These are phyloP conservation scores for Synergus japonicus DNA, from an alignment of 2,888 invertebrate genomes.

Conservation along the genomic window DNA sequence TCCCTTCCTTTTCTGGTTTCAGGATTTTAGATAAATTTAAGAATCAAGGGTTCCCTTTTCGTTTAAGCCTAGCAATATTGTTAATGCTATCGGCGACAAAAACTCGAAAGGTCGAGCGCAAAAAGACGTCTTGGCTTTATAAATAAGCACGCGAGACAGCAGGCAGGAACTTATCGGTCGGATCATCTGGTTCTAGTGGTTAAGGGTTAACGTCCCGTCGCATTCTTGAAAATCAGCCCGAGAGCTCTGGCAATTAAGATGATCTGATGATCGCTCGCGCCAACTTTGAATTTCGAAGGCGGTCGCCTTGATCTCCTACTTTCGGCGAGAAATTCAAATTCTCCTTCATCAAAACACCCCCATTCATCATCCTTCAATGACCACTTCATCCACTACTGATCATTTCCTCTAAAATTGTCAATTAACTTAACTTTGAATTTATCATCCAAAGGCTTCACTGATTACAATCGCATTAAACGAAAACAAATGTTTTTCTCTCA, in stretches of 20 bases:
- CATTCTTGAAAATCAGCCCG: constrained; percentile 58
- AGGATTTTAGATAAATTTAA: neutral
- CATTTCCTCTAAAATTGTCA: neutral
- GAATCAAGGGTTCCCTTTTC: constrained; percentile 24
- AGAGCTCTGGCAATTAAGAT: constrained; percentile 32
- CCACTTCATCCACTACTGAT: neutral
- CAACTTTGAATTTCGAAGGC: constrained; percentile 40
- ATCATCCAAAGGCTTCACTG: neutral
- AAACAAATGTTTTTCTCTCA: neutral
- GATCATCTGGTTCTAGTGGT: constrained; percentile 49
- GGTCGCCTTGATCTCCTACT: constrained; percentile 16
- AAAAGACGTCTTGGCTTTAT: constrained; percentile 1
- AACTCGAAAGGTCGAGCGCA: constrained; percentile 18
- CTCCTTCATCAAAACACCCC: constrained; percentile 11
- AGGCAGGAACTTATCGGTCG: constrained; percentile 50
- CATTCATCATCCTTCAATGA: neutral
- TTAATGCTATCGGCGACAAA: constrained; percentile 48
- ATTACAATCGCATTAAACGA: neutral
- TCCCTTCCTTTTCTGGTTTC: neutral
- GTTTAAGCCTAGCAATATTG: constrained; percentile 43
- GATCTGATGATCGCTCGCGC: constrained; percentile 39
- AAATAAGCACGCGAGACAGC: constrained; percentile 50
- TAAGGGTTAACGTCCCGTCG: constrained; percentile 56
- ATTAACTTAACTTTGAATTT: neutral
- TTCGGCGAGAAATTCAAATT: constrained; percentile 32